Base-by-base conservation (phyloP, 2,888 invertebrate species). In the Spodoptera picta region DNA sequence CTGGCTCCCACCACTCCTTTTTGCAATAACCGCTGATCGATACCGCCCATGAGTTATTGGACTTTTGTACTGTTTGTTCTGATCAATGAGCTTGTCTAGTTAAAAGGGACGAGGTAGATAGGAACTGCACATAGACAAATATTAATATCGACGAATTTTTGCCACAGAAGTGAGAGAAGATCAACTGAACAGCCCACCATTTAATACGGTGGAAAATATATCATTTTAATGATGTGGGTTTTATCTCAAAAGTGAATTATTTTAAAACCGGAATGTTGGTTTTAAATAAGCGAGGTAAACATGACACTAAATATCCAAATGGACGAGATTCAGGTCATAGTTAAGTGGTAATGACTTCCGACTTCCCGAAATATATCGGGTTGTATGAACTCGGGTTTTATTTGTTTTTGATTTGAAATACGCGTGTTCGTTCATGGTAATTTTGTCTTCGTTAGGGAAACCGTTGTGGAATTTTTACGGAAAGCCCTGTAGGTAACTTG, bases 291-390 rank as follows among this genome's bases (percentile, higher is more conserved):
- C 11, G 51, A 45, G 69, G 59, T 50, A 73, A 69, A 70, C 41
- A 53, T 45, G 27, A 59, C 43, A 42, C 41, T 70, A 51, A 75
- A 75, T 56, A 58, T 31, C 41, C 11, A 43, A 69, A 52, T 58
- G 64, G 45, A 48, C 14, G 45, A 57, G 45, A 72, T 75, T 50
- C 24, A 54, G 76, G 56, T 59, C 71, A 64, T 53, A 69, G 58
- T 65, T 55, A 70, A 64, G 72, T 75, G 65, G 65, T 75, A 72
- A 72, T 75, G 72, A 72, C 72, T 65, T 71, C 71, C 76, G 56
- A 60, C 50, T 72, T 71, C 55, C 60, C 60, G 54, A 76, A 72
- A 72, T 76, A 52, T 72, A 61, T 72, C 58, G 60, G 59, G 58
- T 76, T 65, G 54, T 57, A 51, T 58, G 65, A 71, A 65, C 67